Evolutionary conservation across 2,797 vertebrate species (phyloP).

Genomic region (Octomys mimax): DNA sequence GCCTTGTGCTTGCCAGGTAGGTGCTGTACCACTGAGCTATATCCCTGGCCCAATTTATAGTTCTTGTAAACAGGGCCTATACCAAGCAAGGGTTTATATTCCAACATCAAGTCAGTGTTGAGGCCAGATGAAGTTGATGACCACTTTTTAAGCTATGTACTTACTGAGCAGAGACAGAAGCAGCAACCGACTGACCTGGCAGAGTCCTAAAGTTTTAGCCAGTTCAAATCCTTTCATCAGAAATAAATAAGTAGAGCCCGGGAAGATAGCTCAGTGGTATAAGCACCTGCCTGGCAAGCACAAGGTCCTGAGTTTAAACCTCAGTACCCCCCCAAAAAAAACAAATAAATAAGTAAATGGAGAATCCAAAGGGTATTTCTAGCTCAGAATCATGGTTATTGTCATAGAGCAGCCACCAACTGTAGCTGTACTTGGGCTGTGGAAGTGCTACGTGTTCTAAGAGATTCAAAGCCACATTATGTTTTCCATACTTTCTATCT

Average conservation of each 20-base stretch:
- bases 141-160: constrained; percentile 33
- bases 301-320: too few species aligned
- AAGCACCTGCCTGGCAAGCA: too few species aligned
- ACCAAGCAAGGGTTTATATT: constrained; percentile 54
- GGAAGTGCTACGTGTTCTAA: constrained; percentile 15
- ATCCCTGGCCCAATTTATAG: too few species aligned
- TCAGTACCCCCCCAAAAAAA: too few species aligned
- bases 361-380: constrained; percentile 18
- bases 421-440: background rate
- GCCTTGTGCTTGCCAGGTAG: too few species aligned
- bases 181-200: constrained; percentile 28
- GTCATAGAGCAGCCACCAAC: background rate
- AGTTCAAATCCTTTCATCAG: background rate
- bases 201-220: constrained; percentile 3
- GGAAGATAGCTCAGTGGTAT: too few species aligned
- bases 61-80: background rate
- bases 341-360: constrained; percentile 31
- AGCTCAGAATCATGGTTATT: background rate
- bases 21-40: too few species aligned
- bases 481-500: background rate
- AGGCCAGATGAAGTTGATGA: constrained; percentile 55
- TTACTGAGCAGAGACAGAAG: constrained; percentile 59
- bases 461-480: constrained; percentile 4
- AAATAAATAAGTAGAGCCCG: background rate
- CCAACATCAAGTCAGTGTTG: constrained; percentile 37